These are phyloP conservation scores for Stigmatopora argus DNA, from an alignment of 2,113 vertebrate genomes.

Conservation along the genomic window DNA sequence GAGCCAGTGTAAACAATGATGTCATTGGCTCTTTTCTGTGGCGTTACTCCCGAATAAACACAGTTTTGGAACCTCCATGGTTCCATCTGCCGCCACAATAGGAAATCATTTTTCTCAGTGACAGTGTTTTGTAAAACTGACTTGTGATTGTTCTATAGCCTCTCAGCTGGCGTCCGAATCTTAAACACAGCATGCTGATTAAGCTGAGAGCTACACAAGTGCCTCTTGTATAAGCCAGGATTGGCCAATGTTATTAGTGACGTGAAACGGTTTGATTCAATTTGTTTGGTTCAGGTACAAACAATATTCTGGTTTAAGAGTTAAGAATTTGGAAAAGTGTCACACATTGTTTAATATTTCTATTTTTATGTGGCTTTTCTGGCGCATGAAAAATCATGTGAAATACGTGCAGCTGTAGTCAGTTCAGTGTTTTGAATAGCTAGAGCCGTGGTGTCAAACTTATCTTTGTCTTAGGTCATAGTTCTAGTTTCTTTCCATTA, in stretches of 20 bases:
- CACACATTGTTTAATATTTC: too few relatives aligned
- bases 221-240: constrained; percentile 21
- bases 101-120: constrained; percentile 55
- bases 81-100: constrained; percentile 43
- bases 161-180: constrained; percentile 40
- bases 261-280: constrained; percentile 21
- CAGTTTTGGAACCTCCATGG: constrained; percentile 48
- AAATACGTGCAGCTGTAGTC: neutral
- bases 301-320: constrained; percentile 9
- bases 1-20: constrained; percentile 54
- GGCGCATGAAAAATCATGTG: too few relatives aligned
- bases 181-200: constrained; percentile 57
- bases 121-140: constrained; percentile 59
- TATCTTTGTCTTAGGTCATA: too few relatives aligned
- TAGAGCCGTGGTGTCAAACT: too few relatives aligned
- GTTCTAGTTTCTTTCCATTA: too few relatives aligned
- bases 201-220: constrained; percentile 35
- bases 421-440: neutral
- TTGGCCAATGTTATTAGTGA: constrained; percentile 28
- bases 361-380: too few relatives aligned
- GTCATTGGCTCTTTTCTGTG: constrained; percentile 47
- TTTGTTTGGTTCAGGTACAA: constrained; percentile 32
- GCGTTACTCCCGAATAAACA: constrained; percentile 57
- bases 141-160: constrained; percentile 46
- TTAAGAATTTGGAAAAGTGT: neutral